These are phyloP conservation scores for Eira barbara DNA, from an alignment of 2,113 vertebrate species.

Conservation along the genomic window DNA sequence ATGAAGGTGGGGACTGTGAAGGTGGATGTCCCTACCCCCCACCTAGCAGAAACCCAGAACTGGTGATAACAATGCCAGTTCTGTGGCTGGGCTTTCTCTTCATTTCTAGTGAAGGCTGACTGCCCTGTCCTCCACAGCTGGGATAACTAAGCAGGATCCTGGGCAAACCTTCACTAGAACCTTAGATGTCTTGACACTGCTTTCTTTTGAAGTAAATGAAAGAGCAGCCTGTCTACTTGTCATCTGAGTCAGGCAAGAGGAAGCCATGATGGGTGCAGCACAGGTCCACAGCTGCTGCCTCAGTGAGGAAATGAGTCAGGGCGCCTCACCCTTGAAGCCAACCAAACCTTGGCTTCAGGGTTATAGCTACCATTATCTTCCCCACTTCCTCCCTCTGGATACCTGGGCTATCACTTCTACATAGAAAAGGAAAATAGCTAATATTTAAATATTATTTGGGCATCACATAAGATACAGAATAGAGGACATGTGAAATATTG, in stretches of 20 bases:
- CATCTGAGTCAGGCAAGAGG: background rate
- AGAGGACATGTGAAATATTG: background rate
- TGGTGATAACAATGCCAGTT: background rate
- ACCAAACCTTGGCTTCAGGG: background rate
- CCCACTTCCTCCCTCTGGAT: background rate
- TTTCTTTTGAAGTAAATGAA: background rate
- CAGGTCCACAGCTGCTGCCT: background rate
- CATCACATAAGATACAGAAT: background rate
- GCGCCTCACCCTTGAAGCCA: accelerated
- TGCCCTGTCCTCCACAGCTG: background rate
- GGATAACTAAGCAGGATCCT: background rate
- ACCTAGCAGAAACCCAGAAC: background rate
- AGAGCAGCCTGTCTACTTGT: background rate
- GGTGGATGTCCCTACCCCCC: background rate
- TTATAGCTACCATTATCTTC: too few species aligned
- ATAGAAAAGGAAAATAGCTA: background rate
- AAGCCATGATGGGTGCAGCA: background rate
- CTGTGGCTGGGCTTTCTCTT: background rate
- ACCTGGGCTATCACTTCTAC: background rate
- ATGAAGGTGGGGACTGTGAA: background rate
- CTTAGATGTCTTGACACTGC: background rate
- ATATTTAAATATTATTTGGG: background rate
- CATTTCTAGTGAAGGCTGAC: background rate
- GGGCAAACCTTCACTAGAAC: background rate
- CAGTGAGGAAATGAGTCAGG: background rate